phyloP scores from a whole-genome alignment of 2,113 vertebrate species.

The Cyprinodon variegatus region DNA sequence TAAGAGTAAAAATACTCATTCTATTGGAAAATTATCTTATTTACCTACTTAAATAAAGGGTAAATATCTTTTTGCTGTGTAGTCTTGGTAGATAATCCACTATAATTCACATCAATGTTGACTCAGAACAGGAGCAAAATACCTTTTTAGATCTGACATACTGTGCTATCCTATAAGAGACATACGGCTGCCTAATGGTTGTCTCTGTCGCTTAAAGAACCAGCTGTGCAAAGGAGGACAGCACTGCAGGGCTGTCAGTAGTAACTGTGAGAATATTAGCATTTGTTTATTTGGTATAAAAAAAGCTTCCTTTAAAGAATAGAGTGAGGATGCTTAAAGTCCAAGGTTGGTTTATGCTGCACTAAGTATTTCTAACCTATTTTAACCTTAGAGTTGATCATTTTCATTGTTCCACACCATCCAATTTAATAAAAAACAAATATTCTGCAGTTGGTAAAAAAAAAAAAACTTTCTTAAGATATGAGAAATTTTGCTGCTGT shows the following conservation, averaged over 20 bases:
- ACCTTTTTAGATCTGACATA: background rate
- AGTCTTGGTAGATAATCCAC: background rate
- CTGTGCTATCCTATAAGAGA: background rate
- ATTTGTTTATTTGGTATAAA: background rate
- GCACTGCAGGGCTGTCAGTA: background rate
- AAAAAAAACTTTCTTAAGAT: too few species aligned
- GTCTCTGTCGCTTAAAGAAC: background rate
- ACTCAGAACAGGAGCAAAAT: background rate
- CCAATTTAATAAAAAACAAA: constrained; percentile 1
- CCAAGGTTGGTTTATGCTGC: background rate
- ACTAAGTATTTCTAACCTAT: constrained; percentile 30
- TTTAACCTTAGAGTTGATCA: constrained; percentile 47
- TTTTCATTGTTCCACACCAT: constrained; percentile 15
- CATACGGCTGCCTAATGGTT: background rate
- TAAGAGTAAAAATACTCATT: too few species aligned
- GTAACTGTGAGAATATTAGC: background rate
- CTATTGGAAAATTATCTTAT: too few species aligned
- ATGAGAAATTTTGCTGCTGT: background rate
- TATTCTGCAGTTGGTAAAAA: constrained; percentile 9
- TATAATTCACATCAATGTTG: background rate
- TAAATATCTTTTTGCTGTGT: too few species aligned
- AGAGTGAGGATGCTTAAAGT: background rate
- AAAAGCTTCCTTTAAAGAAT: background rate
- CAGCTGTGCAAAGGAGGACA: background rate
- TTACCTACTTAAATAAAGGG: too few species aligned